Conservation (phyloP, 2,797 vertebrate species). For the Chaenodraco wilsoni region DNA sequence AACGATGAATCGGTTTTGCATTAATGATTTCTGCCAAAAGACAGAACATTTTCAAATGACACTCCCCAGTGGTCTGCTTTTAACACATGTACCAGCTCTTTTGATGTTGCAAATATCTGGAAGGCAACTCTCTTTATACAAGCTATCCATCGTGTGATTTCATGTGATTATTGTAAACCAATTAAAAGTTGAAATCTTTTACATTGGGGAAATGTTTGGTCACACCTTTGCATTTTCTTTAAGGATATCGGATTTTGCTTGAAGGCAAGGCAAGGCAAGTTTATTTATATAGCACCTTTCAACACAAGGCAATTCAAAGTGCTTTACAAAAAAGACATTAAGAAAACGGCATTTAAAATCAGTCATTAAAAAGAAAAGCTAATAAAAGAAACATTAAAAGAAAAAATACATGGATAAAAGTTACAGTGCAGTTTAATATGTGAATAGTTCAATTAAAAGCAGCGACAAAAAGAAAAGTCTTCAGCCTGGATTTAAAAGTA, state of each 20-base stretch:
- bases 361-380: no score
- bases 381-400: no score
- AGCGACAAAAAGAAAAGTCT: no score
- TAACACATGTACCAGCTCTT: slow-evolving; percentile 6
- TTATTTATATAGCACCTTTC: no score
- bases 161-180: slow-evolving; percentile 2
- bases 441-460: no score
- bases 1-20: no score
- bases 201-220: background rate
- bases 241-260: background rate
- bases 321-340: no score
- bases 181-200: slow-evolving; percentile 1
- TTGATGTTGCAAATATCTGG: background rate
- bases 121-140: slow-evolving; percentile 1
- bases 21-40: background rate
- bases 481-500: no score
- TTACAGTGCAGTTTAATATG: no score
- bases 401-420: no score
- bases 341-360: no score
- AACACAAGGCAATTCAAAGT: no score
- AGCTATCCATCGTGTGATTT: background rate
- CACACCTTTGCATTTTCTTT: background rate
- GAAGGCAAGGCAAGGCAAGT: background rate
- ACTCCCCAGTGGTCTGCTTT: background rate
- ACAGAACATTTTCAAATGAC: background rate